These are phyloP conservation scores for Dendrolimus pini DNA, from an alignment of 2,888 invertebrate genomes.

Conservation along the genomic window DNA sequence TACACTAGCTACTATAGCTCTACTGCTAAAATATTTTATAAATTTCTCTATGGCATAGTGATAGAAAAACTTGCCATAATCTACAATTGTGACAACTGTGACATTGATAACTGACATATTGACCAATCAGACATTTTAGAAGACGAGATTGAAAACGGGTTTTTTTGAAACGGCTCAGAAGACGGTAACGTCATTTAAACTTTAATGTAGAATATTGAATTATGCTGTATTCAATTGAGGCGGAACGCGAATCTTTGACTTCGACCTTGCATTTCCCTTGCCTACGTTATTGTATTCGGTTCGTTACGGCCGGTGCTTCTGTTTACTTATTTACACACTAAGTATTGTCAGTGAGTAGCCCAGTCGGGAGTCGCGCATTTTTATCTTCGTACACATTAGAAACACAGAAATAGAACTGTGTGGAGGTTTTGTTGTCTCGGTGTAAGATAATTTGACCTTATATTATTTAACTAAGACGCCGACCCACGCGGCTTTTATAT, in stretches of 20 bases:
- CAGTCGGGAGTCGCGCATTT: conserved; percentile 25
- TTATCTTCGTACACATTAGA: conserved; percentile 25
- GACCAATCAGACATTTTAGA: neutral
- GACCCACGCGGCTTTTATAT: conserved; percentile 58
- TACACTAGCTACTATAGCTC: no score
- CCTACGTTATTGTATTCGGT: conserved; percentile 34
- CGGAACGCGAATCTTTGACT: conserved; percentile 35
- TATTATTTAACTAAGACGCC: conserved; percentile 44
- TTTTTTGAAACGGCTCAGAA: conserved; percentile 44
- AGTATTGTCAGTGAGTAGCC: conserved; percentile 27
- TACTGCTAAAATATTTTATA: no score
- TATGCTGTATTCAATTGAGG: conserved; percentile 37
- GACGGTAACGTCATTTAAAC: conserved; percentile 43
- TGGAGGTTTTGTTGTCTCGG: conserved; percentile 33
- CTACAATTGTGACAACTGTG: no score
- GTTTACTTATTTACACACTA: conserved; percentile 42
- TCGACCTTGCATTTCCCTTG: conserved; percentile 50
- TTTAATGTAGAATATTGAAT: conserved; percentile 34
- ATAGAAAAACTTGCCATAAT: no score
- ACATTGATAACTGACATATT: no score
- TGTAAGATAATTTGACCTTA: conserved; percentile 56
- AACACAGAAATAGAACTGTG: conserved; percentile 35
- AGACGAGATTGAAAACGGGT: conserved; percentile 27
- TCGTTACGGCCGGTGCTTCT: conserved; percentile 56
- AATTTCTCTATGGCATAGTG: no score